These are phyloP conservation scores for Amaurobius ferox DNA, from an alignment of 2,888 invertebrate species.

Conservation along the genomic window DNA sequence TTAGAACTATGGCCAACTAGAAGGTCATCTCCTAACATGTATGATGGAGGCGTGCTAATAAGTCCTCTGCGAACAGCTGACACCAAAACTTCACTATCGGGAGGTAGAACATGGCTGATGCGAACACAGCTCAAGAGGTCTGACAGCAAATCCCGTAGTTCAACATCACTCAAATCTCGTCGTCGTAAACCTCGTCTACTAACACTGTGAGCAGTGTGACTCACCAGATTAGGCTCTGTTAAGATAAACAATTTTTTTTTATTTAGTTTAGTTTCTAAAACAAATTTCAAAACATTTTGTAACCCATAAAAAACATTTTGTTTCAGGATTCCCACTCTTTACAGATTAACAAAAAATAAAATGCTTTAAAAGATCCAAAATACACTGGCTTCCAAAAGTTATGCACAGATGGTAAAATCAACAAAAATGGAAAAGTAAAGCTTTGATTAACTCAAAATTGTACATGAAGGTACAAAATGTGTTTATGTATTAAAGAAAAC, in stretches of 20 bases:
- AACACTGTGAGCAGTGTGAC: constrained; percentile 94
- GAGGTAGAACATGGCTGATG: constrained; percentile 92
- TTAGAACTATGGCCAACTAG: constrained; percentile 73
- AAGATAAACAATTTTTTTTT: too few relatives aligned
- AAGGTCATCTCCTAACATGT: constrained; percentile 87
- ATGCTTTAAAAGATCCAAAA: too few relatives aligned
- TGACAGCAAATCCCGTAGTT: constrained; percentile 89
- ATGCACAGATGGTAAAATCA: too few relatives aligned
- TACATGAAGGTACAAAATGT: too few relatives aligned
- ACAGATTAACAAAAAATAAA: neutral
- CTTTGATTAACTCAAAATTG: too few relatives aligned
- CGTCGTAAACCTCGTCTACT: constrained; percentile 89
- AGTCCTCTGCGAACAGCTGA: constrained; percentile 84
- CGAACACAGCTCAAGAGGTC: constrained; percentile 90
- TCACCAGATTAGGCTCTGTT: constrained; percentile 90
- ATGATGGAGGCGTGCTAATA: constrained; percentile 88
- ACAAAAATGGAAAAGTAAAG: too few relatives aligned
- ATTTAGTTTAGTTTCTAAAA: neutral
- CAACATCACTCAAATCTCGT: constrained; percentile 88
- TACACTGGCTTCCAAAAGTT: too few relatives aligned
- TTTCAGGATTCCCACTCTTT: neutral
- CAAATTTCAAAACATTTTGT: neutral
- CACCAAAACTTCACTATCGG: constrained; percentile 85
- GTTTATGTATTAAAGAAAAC: too few relatives aligned
- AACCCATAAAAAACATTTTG: neutral